Base-by-base conservation (phyloP, 2,113 vertebrate genomes). In the Cyanistes caeruleus region DNA sequence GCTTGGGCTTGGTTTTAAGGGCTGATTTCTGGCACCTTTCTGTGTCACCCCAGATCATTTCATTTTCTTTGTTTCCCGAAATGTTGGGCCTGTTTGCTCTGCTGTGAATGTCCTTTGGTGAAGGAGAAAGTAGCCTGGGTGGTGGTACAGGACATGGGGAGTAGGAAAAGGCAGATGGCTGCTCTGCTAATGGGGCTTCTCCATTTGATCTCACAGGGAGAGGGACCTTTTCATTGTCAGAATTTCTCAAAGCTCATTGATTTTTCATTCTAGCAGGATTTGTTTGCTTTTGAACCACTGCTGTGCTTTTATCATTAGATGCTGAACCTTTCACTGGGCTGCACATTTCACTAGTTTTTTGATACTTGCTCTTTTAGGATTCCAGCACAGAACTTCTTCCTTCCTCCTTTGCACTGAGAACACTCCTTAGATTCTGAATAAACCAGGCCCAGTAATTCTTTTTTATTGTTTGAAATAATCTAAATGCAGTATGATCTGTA, bases 211-310 rank as follows among this genome's bases (percentile, higher is more conserved):
- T 91, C 95, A 96, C 83, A 64, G 76, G 79, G 93, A 96, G 87
- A 97, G 67, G 79, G 59, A 95, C 90, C 91, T 90, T 96, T 52
- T 68, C 90, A 90, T 90, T 96, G 92, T 96, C 95, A 92, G 9
- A 74, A 92, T 56, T 96, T 90, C 95, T 92, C 90, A 95, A 96
- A 96, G 92, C 96, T 96, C 96, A 96, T 96, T 96, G 96, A 97
- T 97, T 97, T 97, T 96, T 97, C 93, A 95, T 97, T 97, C 95
- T 76, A 68, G 93, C 80, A 79, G 95, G 93, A 96, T 96, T 96
- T 95, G 78, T 96, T 96, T 96, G 95, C 93, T 95, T 96, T 96
- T 86, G 85, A 93, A 90, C 89, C 85, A 92, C 95, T 90, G 93
- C 96, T 96, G 93, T 92, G 95, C 92, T 93, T 72, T 93, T 96